These are phyloP conservation scores for Habropoda laboriosa DNA, from an alignment of 1,140 invertebrate species.

Conservation along the genomic window DNA sequence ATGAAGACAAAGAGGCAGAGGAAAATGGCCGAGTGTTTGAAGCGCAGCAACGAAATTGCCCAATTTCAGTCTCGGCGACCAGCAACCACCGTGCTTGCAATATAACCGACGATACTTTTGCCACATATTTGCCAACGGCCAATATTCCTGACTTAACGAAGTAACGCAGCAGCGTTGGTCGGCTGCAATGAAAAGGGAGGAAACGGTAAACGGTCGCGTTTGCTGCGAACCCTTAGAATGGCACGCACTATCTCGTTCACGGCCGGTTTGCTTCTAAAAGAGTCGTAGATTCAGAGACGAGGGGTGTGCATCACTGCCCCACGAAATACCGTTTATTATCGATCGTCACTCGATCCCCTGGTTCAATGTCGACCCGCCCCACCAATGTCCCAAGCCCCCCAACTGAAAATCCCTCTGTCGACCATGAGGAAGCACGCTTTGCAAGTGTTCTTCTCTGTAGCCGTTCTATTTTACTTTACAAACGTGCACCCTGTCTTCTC, in stretches of 20 bases:
- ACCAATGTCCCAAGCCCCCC: slow-evolving; percentile 33
- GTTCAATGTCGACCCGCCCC: slow-evolving; percentile 53
- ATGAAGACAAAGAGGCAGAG: no score
- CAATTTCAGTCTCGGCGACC: neutral
- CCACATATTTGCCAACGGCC: slow-evolving; percentile 38
- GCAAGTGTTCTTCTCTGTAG: slow-evolving; percentile 6
- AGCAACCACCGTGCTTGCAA: neutral
- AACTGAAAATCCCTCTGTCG: slow-evolving; percentile 52
- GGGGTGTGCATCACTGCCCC: slow-evolving; percentile 60
- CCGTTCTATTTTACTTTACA: slow-evolving; percentile 16
- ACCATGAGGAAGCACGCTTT: slow-evolving; percentile 36
- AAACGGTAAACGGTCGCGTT: slow-evolving; percentile 62
- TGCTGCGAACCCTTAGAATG: slow-evolving; percentile 58
- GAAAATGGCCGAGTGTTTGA: no score
- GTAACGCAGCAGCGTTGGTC: slow-evolving; percentile 10
- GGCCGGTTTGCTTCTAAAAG: slow-evolving; percentile 75
- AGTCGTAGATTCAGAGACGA: slow-evolving; percentile 59
- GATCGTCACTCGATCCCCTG: slow-evolving; percentile 65
- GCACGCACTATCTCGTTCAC: slow-evolving; percentile 73
- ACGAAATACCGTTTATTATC: slow-evolving; percentile 73
- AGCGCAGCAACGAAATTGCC: neutral
- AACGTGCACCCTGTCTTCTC: neutral
- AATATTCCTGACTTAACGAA: slow-evolving; percentile 49
- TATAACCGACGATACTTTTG: slow-evolving; percentile 32
- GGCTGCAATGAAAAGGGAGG: slow-evolving; percentile 51